Conservation (phyloP, 2,888 invertebrate genomes). For the Stenurella melanura region DNA sequence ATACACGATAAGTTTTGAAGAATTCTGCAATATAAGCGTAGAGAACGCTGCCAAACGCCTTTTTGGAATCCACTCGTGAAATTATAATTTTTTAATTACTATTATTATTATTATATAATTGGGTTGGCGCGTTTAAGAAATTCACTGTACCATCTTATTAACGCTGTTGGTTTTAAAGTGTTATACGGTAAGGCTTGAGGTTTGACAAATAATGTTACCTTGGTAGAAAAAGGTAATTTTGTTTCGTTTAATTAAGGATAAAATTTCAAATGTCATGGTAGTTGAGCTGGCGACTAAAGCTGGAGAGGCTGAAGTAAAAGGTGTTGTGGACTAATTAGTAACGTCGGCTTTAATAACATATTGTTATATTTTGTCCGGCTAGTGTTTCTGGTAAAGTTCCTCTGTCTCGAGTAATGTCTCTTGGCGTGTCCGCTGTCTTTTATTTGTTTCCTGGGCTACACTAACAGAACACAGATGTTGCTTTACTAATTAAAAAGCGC, state of each 20-base stretch:
- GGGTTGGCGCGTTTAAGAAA: not conserved
- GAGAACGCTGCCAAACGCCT: no score
- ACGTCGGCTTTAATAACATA: slow-evolving; percentile 43
- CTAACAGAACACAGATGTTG: slow-evolving; percentile 71
- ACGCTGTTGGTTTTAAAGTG: not conserved
- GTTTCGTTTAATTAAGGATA: slow-evolving; percentile 47
- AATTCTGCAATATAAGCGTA: no score
- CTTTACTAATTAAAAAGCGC: slow-evolving; percentile 72
- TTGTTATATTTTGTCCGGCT: slow-evolving; percentile 41
- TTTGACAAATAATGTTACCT: slow-evolving; percentile 1
- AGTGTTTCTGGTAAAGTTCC: slow-evolving; percentile 17
- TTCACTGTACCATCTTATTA: not conserved
- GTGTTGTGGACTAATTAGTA: slow-evolving; percentile 51
- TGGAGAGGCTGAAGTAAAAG: slow-evolving; percentile 32
- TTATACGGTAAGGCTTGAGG: not conserved
- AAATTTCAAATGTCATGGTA: slow-evolving; percentile 52
- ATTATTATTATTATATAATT: no score
- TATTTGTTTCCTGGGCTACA: slow-evolving; percentile 64
- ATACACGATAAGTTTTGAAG: no score
- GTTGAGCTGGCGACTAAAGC: slow-evolving; percentile 27
- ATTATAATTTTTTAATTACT: no score
- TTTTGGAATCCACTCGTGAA: no score
- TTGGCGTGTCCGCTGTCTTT: slow-evolving; percentile 54
- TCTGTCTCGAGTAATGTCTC: slow-evolving; percentile 30
- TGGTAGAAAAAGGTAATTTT: slow-evolving; percentile 11